Evolutionary conservation across 2,113 vertebrate genomes (phyloP), one percentile per base, ranked within the genome.

Genomic region (Sander vitreus): DNA sequence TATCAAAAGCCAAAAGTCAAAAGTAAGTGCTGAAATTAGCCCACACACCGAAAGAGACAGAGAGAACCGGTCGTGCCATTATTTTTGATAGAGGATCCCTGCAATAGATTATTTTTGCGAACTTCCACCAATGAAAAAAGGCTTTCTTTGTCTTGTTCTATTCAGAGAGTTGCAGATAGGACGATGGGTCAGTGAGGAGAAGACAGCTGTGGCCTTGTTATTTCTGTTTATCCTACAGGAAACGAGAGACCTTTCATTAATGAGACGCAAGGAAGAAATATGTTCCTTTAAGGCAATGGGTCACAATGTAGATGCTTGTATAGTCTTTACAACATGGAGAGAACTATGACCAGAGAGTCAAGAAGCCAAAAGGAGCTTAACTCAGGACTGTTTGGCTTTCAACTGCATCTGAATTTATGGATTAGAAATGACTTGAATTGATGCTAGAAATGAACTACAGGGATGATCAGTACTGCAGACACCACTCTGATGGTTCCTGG

Each of bases 141-240:
- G 15, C 48, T 70, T 63, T 51, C 73, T 90, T 85, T 73, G 77
- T 75, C 84, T 91, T 11, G 57, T 70, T 89, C 67, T 89, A 80
- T 77, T 90, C 88, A 58, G 57, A 72, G 77, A 64, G 72, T 55
- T 6, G 25, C 69, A 25, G 74, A 47, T 45, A 48, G 82, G 85
- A 87, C 27, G 33, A 71, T 62, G 62, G 90, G 87, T 90, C 87
- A 82, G 81, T 3, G 10, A 69, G 84, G 75, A 77, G 73, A 84
- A 87, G 83, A 76, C 78, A 73, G 88, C 77, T 62, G 50, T 68
- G 76, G 71, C 88, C 84, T 86, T 85, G 89, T 87, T 93, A 91
- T 90, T 92, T 90, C 90, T 89, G 90, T 45, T 82, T 88, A 81
- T 88, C 84, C 80, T 87, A 64, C 89, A 89, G 88, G 83, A 92